These are phyloP conservation scores for Crotophaga sulcirostris DNA, from an alignment of 2,113 vertebrate genomes.

Conservation along the genomic window DNA sequence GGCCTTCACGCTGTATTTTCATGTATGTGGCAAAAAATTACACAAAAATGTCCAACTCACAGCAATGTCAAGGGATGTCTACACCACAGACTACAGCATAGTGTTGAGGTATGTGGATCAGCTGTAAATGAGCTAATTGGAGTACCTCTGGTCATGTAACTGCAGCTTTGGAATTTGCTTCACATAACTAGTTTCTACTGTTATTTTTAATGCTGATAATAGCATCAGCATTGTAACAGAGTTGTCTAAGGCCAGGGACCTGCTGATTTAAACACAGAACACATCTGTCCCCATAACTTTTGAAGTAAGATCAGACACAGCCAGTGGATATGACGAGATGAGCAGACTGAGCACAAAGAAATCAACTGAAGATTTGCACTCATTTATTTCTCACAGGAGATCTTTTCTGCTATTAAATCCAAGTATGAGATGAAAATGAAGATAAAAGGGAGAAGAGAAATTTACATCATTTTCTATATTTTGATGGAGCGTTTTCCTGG, in stretches of 20 bases:
- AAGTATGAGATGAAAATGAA: neutral
- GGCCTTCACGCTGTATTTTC: neutral
- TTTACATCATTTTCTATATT: accelerated
- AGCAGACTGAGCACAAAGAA: neutral
- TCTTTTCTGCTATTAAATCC: neutral
- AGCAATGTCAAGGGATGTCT: neutral
- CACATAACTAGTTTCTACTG: neutral
- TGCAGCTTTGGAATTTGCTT: neutral
- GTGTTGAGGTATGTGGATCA: neutral
- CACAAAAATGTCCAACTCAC: neutral
- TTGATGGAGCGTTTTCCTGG: neutral
- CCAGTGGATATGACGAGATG: neutral
- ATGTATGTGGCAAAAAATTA: neutral
- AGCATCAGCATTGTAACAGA: neutral
- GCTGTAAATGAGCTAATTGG: neutral
- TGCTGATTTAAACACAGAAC: neutral
- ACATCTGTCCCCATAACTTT: neutral
- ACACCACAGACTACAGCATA: neutral
- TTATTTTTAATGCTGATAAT: neutral
- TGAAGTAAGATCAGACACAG: neutral
- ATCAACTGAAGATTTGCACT: neutral
- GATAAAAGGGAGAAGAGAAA: neutral
- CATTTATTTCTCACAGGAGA: neutral
- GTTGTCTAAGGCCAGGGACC: neutral
- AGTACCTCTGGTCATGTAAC: neutral